These are phyloP conservation scores for Meganola albula DNA, from an alignment of 2,888 invertebrate genomes.

Conservation along the genomic window DNA sequence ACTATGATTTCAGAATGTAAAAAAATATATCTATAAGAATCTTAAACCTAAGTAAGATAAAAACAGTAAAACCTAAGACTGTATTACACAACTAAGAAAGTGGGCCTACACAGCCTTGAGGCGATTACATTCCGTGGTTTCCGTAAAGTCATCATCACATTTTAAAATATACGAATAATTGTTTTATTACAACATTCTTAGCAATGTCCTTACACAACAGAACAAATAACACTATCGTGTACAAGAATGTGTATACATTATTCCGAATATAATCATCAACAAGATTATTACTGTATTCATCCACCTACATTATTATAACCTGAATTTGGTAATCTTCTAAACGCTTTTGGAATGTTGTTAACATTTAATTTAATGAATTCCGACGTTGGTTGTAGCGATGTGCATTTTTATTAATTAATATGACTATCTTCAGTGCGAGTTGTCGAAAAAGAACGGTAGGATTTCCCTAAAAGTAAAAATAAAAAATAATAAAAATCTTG, in stretches of 20 bases:
- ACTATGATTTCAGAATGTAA: too few species aligned
- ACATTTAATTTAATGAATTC: too few species aligned
- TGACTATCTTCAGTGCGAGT: too few species aligned
- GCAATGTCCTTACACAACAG: slow-evolving; percentile 21
- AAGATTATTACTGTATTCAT: not conserved
- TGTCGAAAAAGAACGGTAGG: too few species aligned
- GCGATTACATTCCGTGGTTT: slow-evolving; percentile 10
- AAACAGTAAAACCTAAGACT: not conserved
- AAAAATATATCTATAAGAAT: too few species aligned
- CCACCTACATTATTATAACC: not conserved
- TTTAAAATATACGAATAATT: slow-evolving; percentile 9
- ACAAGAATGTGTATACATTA: not conserved
- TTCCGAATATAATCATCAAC: not conserved
- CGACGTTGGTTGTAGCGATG: too few species aligned
- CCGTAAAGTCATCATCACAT: not conserved
- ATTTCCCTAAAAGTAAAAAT: too few species aligned
- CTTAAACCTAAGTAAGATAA: too few species aligned
- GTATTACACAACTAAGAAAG: slow-evolving; percentile 2
- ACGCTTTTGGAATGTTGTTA: too few species aligned
- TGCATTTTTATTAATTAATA: too few species aligned
- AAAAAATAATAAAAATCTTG: too few species aligned
- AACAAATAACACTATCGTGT: slow-evolving; percentile 4
- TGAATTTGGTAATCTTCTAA: too few species aligned
- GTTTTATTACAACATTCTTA: slow-evolving; percentile 16
- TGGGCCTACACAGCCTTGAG: slow-evolving; percentile 7